Conservation (phyloP, 2,113 vertebrate species). For the Hypomesus transpacificus region DNA sequence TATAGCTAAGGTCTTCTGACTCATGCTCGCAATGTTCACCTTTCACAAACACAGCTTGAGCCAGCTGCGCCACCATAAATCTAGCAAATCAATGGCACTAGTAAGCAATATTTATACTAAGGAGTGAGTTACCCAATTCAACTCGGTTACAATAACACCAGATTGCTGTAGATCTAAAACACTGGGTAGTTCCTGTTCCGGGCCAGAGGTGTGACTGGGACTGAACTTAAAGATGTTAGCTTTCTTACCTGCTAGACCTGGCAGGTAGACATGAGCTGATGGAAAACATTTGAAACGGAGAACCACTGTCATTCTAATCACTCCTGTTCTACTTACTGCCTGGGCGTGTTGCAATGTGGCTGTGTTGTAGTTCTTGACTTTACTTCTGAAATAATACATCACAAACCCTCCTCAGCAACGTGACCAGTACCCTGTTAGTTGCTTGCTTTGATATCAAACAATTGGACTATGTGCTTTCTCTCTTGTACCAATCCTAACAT, state of each 20-base stretch:
- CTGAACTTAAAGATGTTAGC: neutral
- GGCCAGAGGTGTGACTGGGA: neutral
- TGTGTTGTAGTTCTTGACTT: neutral
- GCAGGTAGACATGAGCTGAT: conserved; percentile 21
- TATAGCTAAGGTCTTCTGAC: no score
- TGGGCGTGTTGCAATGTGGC: neutral
- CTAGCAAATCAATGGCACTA: no score
- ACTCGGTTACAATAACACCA: neutral
- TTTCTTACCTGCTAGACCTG: conserved; percentile 9
- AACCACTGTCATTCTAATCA: conserved; percentile 17
- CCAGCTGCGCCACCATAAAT: no score
- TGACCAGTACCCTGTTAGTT: conserved; percentile 15
- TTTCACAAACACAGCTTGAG: no score
- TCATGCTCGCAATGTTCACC: no score
- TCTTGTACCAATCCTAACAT: neutral
- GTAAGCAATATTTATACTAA: no score
- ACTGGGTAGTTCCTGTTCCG: neutral
- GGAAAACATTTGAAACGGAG: conserved; percentile 14
- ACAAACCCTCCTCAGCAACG: conserved; percentile 10
- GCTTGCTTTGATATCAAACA: conserved; percentile 1
- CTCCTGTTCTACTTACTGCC: conserved; percentile 16
- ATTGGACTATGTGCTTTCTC: conserved; percentile 15
- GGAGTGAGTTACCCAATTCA: no score
- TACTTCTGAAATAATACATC: neutral
- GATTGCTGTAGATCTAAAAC: conserved; percentile 6